Conservation (phyloP, 2,113 vertebrate species). For the Illadopsis cleaveri region DNA sequence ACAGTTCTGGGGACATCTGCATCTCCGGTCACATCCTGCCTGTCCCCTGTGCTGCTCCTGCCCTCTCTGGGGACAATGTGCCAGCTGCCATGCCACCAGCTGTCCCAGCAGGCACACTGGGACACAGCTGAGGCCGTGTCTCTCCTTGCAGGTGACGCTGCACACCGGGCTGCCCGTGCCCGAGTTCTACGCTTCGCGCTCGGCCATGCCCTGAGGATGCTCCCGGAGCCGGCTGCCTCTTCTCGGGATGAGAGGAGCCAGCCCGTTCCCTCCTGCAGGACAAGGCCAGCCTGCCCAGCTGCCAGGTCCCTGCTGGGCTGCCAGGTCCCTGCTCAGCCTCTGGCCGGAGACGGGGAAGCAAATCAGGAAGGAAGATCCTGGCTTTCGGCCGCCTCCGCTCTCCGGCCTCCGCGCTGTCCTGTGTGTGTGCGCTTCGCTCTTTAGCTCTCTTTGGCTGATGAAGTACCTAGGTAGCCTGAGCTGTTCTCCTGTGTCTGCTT, state of each 20-base stretch:
- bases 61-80: background rate
- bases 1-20: background rate
- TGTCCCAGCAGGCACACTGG: background rate
- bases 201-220: conserved; percentile 71
- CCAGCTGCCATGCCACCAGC: background rate
- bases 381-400: background rate
- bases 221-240: conserved; percentile 37
- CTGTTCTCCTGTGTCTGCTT: conserved; percentile 19
- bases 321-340: background rate
- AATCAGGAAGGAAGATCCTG: background rate
- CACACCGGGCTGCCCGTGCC: conserved; percentile 94
- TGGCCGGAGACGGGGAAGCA: background rate
- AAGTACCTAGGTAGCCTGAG: conserved; percentile 48
- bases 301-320: background rate
- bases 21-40: background rate
- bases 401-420: background rate
- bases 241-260: conserved; percentile 4
- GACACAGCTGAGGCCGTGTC: rapidly evolving
- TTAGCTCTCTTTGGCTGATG: conserved; percentile 53
- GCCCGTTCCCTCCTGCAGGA: background rate
- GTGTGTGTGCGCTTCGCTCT: conserved; percentile 50
- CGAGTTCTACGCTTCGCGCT: conserved; percentile 90
- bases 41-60: background rate
- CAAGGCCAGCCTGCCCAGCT: background rate
- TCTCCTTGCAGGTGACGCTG: conserved; percentile 85